Base-by-base conservation (phyloP, 2,113 vertebrate genomes). In the Gopherus evgoodei region DNA sequence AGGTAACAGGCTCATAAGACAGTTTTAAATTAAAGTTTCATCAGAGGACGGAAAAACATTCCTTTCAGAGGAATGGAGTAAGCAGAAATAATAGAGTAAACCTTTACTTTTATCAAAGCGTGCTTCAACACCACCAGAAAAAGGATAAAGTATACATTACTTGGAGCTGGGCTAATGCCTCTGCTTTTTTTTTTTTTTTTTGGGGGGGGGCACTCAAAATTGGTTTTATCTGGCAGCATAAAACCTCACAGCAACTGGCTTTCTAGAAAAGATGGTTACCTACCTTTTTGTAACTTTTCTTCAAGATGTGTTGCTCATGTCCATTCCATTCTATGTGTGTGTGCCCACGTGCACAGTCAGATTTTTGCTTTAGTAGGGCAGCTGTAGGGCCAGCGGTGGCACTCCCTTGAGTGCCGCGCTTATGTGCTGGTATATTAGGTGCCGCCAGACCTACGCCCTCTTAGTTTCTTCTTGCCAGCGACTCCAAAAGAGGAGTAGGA, bases 61-160 rank as follows among this genome's bases (percentile, higher is more conserved):
- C 35, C 57, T 92, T 91, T 80, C 69, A 90, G 2, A 89, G 35
- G 25, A 91, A 65, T 35, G 50, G 24, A 35, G 27, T 52, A 80
- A 90, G 47, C 84, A 89, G 59, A 89, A 95, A 81, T 42, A 87
- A 44, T 44, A 87, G 86, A 47, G 54, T 83, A 84, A 89, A 90
- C 42, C 35, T 91, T 84, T 49, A 88, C 57, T 12, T 31, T 31
- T 62, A 31, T 31, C 57, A 31, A 62, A 5, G 57, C 29, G 12
- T 31, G 27, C 65, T 72, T 38, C 19, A 8, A 22, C n/a, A 38
- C 8, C 16, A 38, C 35, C 65, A 38, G 35, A 72, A 8, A 21
- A 21, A 38, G 17, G 13, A 65, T n/a, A 72, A 22, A 38, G 16
- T 72, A 59, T 29, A 59, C 3, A 31, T 31, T 31, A 31, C 12